phyloP scores from a whole-genome alignment of 1,140 invertebrate species.

The Oryctes rhinoceros region DNA sequence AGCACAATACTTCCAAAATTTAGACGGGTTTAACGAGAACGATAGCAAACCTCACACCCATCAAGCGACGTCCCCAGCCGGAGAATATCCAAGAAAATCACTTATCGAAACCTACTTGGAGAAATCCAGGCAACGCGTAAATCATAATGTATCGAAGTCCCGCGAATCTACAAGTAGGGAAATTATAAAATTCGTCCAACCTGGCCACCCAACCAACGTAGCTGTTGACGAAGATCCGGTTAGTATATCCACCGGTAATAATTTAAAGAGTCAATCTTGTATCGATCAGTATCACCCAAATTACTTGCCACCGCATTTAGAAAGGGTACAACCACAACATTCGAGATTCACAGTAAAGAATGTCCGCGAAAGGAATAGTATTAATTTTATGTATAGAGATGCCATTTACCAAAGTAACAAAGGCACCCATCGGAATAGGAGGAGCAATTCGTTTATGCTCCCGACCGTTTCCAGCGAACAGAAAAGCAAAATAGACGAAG shows the following conservation, averaged over 20 bases:
- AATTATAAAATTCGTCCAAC: neutral
- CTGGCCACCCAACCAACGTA: neutral
- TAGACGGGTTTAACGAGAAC: neutral
- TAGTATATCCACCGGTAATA: neutral
- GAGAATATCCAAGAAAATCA: conserved; percentile 21
- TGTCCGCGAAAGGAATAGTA: neutral
- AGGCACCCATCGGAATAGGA: neutral
- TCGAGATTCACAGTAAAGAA: conserved; percentile 28
- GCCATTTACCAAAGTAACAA: neutral
- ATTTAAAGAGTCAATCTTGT: conserved; percentile 18
- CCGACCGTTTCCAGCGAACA: conserved; percentile 55
- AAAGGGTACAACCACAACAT: conserved; percentile 8
- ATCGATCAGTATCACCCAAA: conserved; percentile 8
- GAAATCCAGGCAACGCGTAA: neutral
- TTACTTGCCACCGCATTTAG: conserved; percentile 13
- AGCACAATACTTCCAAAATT: neutral
- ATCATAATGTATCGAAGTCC: neutral
- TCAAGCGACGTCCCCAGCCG: neutral
- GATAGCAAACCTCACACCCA: neutral
- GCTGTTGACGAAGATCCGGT: neutral
- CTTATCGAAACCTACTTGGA: conserved; percentile 21
- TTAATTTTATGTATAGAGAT: conserved; percentile 20
- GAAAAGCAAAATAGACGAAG: conserved; percentile 53
- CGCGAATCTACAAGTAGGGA: conserved; percentile 3
- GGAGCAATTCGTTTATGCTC: conserved; percentile 51